Evolutionary conservation across 2,113 vertebrate genomes (phyloP).

Genomic region (Galeopterus variegatus): DNA sequence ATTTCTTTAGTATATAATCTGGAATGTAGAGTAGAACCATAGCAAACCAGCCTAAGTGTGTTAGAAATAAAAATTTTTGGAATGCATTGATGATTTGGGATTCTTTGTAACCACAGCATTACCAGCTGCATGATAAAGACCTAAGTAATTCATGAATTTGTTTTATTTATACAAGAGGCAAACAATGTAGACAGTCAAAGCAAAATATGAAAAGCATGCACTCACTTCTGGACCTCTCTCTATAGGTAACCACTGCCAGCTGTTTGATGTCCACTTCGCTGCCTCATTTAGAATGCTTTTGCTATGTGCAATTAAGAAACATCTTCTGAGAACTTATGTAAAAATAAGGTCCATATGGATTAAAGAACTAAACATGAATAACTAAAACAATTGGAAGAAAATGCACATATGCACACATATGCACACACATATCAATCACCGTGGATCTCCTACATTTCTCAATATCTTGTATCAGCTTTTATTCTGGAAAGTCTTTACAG

Average conservation of each 20-base stretch:
- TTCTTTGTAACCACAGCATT: not conserved
- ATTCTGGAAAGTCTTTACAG: not conserved
- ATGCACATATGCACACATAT: not conserved
- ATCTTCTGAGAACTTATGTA: not conserved
- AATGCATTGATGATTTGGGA: not conserved
- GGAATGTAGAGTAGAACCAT: not conserved
- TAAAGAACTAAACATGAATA: conserved; percentile 19
- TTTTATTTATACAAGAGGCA: not conserved
- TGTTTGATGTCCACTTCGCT: not conserved
- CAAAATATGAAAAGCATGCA: not conserved
- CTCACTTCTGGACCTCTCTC: not conserved
- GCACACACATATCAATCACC: not conserved
- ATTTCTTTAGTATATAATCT: not conserved
- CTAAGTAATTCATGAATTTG: not conserved
- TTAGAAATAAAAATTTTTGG: conserved; percentile 16
- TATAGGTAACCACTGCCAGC: not conserved
- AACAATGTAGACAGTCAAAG: not conserved
- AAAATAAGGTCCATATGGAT: not conserved
- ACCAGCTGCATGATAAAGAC: not conserved
- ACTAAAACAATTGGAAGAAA: conserved; percentile 28
- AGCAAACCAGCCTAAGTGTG: not conserved
- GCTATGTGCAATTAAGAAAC: not conserved
- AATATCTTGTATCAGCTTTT: not conserved
- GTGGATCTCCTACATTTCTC: not conserved
- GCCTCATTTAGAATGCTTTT: conserved; percentile 23